phyloP scores from a whole-genome alignment of 2,113 vertebrate species.

The Poicephalus gulielmi region DNA sequence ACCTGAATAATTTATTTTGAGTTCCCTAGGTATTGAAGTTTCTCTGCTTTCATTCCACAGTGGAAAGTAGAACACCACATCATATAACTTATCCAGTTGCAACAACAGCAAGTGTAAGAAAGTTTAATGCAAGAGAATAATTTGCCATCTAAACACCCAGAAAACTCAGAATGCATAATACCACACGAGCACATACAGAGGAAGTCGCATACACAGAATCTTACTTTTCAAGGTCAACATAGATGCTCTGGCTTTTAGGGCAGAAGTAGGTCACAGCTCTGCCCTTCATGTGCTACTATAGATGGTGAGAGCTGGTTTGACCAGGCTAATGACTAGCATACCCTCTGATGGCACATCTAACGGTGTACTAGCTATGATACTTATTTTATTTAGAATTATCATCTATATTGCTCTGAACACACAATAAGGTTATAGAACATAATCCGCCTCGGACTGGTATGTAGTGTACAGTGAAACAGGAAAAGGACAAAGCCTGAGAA shows the following conservation, averaged over 20 bases:
- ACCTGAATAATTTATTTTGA: not conserved
- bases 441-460: accelerated
- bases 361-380: not conserved
- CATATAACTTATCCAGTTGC: not conserved
- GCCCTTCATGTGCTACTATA: not conserved
- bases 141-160: not conserved
- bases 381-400: not conserved
- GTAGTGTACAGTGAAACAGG: not conserved
- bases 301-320: not conserved
- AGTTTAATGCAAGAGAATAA: not conserved
- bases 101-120: not conserved
- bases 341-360: not conserved
- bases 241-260: not conserved
- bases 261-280: not conserved
- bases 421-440: not conserved
- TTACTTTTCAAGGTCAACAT: not conserved
- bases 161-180: not conserved
- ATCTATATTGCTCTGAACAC: not conserved
- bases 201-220: not conserved
- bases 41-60: not conserved
- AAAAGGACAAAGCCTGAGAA: not conserved
- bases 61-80: not conserved
- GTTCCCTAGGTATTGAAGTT: not conserved
- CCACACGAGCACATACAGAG: not conserved
- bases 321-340: not conserved